Conservation (phyloP, 2,888 invertebrate species). For the Pachydiplax longipennis region DNA sequence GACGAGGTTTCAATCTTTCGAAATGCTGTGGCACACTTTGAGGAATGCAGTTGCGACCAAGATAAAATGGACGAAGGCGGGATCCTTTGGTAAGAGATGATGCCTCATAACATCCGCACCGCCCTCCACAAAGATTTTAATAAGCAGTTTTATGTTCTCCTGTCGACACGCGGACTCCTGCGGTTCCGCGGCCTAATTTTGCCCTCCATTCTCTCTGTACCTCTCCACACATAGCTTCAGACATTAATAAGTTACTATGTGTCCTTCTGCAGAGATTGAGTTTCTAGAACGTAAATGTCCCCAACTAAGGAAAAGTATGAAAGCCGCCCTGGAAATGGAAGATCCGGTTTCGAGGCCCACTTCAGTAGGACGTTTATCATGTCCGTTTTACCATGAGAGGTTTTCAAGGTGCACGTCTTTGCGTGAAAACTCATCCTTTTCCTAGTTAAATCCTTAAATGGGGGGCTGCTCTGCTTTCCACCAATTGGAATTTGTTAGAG, state of each 20-base stretch:
- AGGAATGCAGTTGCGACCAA: neutral
- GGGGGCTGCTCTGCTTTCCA: too few species aligned
- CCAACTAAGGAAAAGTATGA: neutral
- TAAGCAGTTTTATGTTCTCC: neutral
- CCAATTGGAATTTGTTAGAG: too few species aligned
- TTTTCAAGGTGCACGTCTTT: too few species aligned
- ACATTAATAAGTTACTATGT: neutral
- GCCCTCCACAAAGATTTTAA: neutral
- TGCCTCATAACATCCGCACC: neutral
- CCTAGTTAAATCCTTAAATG: too few species aligned
- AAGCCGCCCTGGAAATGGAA: too few species aligned
- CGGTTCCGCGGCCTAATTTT: neutral
- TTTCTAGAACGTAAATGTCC: neutral
- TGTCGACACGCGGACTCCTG: neutral
- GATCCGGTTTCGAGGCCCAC: too few species aligned
- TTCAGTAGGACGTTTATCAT: too few species aligned
- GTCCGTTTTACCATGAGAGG: too few species aligned
- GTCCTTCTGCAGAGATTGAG: neutral
- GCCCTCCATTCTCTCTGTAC: neutral
- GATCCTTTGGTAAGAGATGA: neutral
- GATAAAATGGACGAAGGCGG: neutral
- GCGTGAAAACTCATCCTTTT: too few species aligned
- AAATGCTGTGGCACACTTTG: neutral
- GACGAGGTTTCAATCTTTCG: neutral
- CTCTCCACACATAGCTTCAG: neutral